These are phyloP conservation scores for Oryzias curvinotus DNA, from an alignment of 2,113 vertebrate species.

Conservation along the genomic window DNA sequence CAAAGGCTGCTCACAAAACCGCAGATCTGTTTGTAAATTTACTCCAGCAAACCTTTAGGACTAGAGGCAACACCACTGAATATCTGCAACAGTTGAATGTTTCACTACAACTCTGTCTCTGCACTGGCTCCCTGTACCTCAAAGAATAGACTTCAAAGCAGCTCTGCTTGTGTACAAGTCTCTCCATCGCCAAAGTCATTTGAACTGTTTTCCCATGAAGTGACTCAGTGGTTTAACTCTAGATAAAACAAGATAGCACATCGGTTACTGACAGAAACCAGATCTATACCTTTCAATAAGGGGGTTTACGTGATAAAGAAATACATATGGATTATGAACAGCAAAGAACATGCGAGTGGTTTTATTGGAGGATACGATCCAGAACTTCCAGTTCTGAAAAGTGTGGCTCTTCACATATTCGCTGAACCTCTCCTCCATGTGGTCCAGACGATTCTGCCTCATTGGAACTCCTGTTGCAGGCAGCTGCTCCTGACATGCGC, in stretches of 20 bases:
- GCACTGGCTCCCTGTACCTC: no score
- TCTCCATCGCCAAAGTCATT: no score
- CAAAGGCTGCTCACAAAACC: neutral
- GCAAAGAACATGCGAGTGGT: neutral
- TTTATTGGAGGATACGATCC: constrained; percentile 92
- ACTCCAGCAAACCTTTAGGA: neutral
- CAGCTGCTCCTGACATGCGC: constrained; percentile 91
- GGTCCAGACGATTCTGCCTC: constrained; percentile 78
- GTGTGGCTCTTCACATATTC: constrained; percentile 90
- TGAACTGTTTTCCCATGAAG: neutral
- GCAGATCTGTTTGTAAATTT: neutral
- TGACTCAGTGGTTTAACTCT: neutral
- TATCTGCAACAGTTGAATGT: neutral
- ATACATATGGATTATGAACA: neutral
- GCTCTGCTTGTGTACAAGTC: no score
- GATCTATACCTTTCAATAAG: no score
- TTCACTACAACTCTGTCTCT: neutral
- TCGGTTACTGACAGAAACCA: neutral
- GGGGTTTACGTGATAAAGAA: no score
- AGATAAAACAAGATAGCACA: neutral
- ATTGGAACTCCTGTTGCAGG: constrained; percentile 90
- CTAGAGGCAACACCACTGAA: neutral
- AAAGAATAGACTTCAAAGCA: no score
- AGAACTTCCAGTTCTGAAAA: constrained; percentile 97
- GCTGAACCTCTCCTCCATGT: constrained; percentile 87